Percentiles rank a stretch among this genome's conserved stretches.
These are phyloP conservation scores for Drosophila cognata DNA, from an alignment of 2,888 invertebrate genomes.

Conservation along the genomic window DNA sequence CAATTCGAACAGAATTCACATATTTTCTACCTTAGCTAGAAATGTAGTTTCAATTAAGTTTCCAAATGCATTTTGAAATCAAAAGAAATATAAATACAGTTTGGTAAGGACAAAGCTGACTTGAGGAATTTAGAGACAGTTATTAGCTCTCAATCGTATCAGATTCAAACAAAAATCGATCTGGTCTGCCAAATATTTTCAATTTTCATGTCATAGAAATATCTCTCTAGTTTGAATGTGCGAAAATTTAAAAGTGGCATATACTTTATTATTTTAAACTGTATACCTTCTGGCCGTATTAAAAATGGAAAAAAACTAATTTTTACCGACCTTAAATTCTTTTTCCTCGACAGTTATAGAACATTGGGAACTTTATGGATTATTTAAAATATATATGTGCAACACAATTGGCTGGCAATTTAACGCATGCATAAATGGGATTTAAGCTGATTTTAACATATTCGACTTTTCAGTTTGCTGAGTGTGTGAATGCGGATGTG, in stretches of 20 bases:
- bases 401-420: background rate
- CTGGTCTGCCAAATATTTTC: background rate
- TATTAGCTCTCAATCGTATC: background rate
- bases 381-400: background rate
- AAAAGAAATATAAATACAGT: background rate
- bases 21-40: background rate
- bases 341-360: background rate
- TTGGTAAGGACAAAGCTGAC: background rate
- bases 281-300: background rate
- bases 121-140: background rate
- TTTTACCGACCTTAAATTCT: background rate
- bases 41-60: background rate
- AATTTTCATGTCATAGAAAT: background rate
- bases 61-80: background rate
- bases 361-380: background rate
- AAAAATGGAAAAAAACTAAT: background rate
- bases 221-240: background rate
- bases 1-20: background rate
- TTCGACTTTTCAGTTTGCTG: slow-evolving; percentile 22
- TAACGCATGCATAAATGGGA: background rate
- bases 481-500: slow-evolving; percentile 4
- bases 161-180: background rate
- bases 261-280: background rate
- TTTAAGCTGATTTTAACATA: slow-evolving; percentile 5
- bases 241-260: background rate